Percentiles rank a stretch among this genome's conserved stretches.
Evolutionary conservation across 2,888 invertebrate species (phyloP).

Genomic region (Rhodophaea formosa): DNA sequence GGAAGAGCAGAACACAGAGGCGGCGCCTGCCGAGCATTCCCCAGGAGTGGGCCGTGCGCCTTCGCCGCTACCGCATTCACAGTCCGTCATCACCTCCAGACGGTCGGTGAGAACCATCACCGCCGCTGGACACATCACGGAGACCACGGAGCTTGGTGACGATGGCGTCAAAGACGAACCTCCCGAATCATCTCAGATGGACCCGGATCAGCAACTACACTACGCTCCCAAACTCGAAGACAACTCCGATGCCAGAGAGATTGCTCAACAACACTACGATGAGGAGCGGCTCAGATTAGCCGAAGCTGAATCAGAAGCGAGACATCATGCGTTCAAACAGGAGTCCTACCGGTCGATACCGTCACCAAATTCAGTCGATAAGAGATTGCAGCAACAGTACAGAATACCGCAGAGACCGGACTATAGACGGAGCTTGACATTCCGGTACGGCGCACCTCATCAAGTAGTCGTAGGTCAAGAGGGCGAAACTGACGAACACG

Average conservation of each 20-base stretch:
- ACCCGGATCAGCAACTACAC: conserved; percentile 45
- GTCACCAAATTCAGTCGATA: conserved; percentile 39
- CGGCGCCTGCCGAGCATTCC: conserved; percentile 17
- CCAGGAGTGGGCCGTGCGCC: conserved; percentile 26
- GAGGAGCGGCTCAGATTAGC: conserved; percentile 61
- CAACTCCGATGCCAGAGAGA: conserved; percentile 36
- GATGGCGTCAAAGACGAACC: conserved; percentile 70
- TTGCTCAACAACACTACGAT: conserved; percentile 52
- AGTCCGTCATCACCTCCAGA: conserved; percentile 80
- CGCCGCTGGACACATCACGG: conserved; percentile 81
- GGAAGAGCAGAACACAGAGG: conserved; percentile 32
- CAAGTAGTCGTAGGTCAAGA: conserved; percentile 63
- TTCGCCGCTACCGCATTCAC: conserved; percentile 53
- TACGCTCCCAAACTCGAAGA: conserved; percentile 52
- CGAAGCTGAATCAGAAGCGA: conserved; percentile 58
- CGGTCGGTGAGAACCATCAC: conserved; percentile 82
- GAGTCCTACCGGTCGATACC: conserved; percentile 59
- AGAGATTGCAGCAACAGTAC: conserved; percentile 45
- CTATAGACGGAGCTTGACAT: conserved; percentile 50
- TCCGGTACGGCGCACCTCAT: conserved; percentile 63
- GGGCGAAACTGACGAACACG: conserved; percentile 48
- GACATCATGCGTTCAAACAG: conserved; percentile 67
- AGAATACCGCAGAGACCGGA: conserved; percentile 41
- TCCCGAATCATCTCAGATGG: conserved; percentile 46
- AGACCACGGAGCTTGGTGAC: conserved; percentile 36